Conservation (phyloP, 2,888 invertebrate genomes). For the Campopleginae sp. region DNA sequence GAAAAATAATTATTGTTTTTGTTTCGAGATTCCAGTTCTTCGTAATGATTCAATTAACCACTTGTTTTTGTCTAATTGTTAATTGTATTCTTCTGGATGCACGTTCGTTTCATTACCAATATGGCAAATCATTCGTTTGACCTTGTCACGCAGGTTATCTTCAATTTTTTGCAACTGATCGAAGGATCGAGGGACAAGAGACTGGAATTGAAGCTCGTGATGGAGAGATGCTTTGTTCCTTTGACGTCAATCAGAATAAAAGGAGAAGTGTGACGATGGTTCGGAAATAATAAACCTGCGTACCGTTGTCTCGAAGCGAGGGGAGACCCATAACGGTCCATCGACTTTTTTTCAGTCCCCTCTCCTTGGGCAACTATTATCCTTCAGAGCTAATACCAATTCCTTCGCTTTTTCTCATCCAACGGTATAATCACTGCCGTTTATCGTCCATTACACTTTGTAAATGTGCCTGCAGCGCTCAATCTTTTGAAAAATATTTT, state of each 20-base stretch:
- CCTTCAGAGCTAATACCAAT: conserved; percentile 29
- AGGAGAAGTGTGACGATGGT: not conserved
- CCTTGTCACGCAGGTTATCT: not conserved
- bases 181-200: not conserved
- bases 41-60: not conserved
- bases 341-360: conserved; percentile 38
- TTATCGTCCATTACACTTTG: conserved; percentile 28
- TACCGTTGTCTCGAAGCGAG: conserved; percentile 40
- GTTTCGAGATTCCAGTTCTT: not conserved
- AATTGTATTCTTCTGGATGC: not conserved
- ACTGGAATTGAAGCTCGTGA: not conserved
- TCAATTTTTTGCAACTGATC: not conserved
- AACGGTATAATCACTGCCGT: conserved; percentile 21
- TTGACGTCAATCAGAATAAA: conserved; percentile 17
- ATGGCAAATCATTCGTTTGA: not conserved
- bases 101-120: not conserved
- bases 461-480: conserved; percentile 24
- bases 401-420: conserved; percentile 33
- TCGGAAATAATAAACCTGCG: conserved; percentile 50
- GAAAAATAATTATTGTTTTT: not conserved
- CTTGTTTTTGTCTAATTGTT: not conserved
- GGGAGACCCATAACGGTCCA: conserved; percentile 55
- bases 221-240: not conserved
- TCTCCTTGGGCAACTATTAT: conserved; percentile 40
- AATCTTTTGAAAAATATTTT: conserved; percentile 33